Evolutionary conservation across 2,797 vertebrate genomes (phyloP).

Genomic region (Lutra lutra): DNA sequence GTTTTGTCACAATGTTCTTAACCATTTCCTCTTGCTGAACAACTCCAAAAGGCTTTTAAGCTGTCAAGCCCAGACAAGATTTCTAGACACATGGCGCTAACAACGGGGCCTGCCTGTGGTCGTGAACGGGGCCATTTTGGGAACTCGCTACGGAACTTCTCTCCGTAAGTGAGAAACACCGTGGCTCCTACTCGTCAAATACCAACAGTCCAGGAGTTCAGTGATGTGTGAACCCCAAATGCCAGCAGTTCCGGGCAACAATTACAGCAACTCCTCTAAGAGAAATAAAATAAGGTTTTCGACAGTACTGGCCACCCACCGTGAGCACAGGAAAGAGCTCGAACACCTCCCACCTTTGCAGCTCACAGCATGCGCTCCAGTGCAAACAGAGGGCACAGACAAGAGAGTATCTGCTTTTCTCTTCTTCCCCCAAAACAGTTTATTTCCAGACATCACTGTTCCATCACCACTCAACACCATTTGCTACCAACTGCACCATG

Average conservation of each 20-base stretch:
- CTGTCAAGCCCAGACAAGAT: constrained; percentile 55
- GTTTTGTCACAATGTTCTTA: constrained; percentile 62
- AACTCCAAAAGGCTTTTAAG: constrained; percentile 54
- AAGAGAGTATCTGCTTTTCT: background rate
- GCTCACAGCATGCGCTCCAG: background rate
- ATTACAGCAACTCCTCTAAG: constrained; percentile 59
- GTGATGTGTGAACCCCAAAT: constrained; percentile 51
- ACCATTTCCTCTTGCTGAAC: constrained; percentile 10
- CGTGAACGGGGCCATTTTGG: background rate
- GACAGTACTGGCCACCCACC: constrained; percentile 39
- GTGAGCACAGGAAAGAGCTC: background rate
- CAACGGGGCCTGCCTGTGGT: background rate
- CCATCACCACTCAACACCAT: constrained; percentile 25
- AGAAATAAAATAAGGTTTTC: constrained; percentile 55
- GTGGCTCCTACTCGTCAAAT: background rate
- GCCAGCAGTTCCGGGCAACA: constrained; percentile 56
- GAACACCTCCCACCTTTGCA: background rate
- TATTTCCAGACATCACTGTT: constrained; percentile 52
- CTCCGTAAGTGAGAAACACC: background rate
- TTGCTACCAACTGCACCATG: background rate
- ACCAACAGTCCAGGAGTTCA: constrained; percentile 12
- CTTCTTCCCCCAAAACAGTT: constrained; percentile 10
- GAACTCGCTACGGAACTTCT: background rate
- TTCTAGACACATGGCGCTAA: background rate
- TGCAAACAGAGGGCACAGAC: background rate